Evolutionary conservation across 2,888 invertebrate genomes (phyloP).

Genomic region (Cryptocephalus primarius): DNA sequence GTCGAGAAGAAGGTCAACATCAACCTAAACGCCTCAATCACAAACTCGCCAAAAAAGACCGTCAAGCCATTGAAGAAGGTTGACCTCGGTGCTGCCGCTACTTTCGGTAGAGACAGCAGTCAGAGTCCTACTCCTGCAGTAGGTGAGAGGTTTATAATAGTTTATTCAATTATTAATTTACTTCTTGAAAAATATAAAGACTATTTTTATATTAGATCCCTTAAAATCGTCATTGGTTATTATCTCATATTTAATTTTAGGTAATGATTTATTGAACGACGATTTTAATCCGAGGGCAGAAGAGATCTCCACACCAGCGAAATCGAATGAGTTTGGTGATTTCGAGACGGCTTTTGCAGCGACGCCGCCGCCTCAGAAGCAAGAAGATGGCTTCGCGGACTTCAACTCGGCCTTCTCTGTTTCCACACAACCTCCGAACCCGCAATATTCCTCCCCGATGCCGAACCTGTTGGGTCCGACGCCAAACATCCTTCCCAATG

Average conservation of each 20-base stretch:
- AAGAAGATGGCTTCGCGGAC: slow-evolving; percentile 67
- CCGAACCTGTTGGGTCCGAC: slow-evolving; percentile 10
- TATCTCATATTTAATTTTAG: not conserved
- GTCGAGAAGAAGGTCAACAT: slow-evolving; percentile 36
- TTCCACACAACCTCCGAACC: slow-evolving; percentile 15
- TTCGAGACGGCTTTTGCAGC: slow-evolving; percentile 59
- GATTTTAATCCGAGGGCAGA: slow-evolving; percentile 51
- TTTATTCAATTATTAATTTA: too few relatives aligned
- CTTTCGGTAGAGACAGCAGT: slow-evolving; percentile 46
- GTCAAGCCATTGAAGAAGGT: slow-evolving; percentile 44
- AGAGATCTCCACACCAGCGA: slow-evolving; percentile 23
- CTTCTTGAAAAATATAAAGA: too few relatives aligned
- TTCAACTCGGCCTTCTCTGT: slow-evolving; percentile 59
- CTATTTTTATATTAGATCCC: too few relatives aligned
- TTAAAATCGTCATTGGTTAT: too few relatives aligned
- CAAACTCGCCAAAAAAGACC: slow-evolving; percentile 34
- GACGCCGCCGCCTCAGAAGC: slow-evolving; percentile 15
- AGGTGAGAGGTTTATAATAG: not conserved
- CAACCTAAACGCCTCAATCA: slow-evolving; percentile 36
- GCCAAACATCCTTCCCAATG: slow-evolving; percentile 9
- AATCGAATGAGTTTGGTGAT: slow-evolving; percentile 60
- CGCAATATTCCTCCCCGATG: slow-evolving; percentile 8
- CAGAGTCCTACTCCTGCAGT: slow-evolving; percentile 26
- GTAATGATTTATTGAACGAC: slow-evolving; percentile 44
- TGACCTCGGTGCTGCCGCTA: slow-evolving; percentile 58